Base-by-base conservation (phyloP, 2,797 vertebrate genomes). In the Graptemys geographica region DNA sequence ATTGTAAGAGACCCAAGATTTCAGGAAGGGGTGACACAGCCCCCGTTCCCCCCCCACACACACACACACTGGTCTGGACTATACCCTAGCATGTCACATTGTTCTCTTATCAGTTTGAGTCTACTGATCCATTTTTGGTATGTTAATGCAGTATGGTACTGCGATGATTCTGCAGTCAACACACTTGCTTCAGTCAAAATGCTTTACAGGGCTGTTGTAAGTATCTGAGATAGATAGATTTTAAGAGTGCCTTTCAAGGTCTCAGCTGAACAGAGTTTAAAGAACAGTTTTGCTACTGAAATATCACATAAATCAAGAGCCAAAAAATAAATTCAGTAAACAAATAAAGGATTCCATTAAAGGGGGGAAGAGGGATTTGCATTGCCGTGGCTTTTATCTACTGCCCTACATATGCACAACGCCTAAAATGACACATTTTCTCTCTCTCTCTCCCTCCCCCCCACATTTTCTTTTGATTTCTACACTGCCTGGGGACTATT, bases 381-480 rank as follows among this genome's bases (percentile, higher is more conserved):
- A 95, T 88, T 83, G 59, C 15, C 47, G 57, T 65, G 15, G 0
- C 83, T 95, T 95, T 95, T 47, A 92, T 90, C 92, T 93, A 41
- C 12, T 87, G 51, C 4, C 27, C 90, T 94, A 83, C 27, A 83
- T 81, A 88, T 76, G 56, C 84, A 86, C 52, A 91, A 37, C 56
- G 72, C 78, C 84, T 81, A 56, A 5, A 47, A 89, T 37, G 89
- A 93, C 19, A 3, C 6, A 0, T 49, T 16, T 33, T 92, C 86
- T 80, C 10, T 92, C 92, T 92, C 27, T 79, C 37, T 65, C 79
- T 18, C 80, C 62, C 27, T 92, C 81, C 94, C 57, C 52, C 6
- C 1, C 23, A 88, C 4, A 86, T 92, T 96, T 95, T 85, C 90
- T 93, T 95, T 86, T 88, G 80, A 95, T 49, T 74, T 78, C 90